phyloP scores from a whole-genome alignment of 2,888 invertebrate genomes.

The Luffia ferchaultella region DNA sequence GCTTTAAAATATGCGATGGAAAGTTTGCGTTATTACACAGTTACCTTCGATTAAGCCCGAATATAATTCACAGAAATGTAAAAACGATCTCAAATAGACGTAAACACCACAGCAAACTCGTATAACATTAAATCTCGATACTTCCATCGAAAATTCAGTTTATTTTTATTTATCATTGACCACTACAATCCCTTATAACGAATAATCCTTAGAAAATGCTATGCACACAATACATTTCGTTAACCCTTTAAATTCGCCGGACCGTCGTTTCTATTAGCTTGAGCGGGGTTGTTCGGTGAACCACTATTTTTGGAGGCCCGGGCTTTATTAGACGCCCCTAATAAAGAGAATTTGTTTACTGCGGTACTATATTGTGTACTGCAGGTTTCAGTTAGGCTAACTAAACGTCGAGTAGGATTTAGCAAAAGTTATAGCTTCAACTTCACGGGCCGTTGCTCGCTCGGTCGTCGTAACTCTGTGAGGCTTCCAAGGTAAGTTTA shows the following conservation, averaged over 20 bases:
- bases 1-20: too few relatives aligned
- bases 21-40: too few relatives aligned
- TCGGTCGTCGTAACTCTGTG: not conserved
- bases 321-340: constrained; percentile 39
- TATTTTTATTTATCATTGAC: too few relatives aligned
- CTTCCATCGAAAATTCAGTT: too few relatives aligned
- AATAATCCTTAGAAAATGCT: not conserved
- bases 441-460: not conserved
- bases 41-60: too few relatives aligned
- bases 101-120: too few relatives aligned
- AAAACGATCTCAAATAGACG: too few relatives aligned
- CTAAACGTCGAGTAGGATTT: not conserved
- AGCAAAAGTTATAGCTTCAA: not conserved
- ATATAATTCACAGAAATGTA: too few relatives aligned
- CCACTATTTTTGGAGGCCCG: constrained; percentile 39
- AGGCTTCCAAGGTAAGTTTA: not conserved
- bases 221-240: constrained; percentile 1
- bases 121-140: too few relatives aligned
- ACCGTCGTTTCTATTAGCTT: constrained; percentile 19
- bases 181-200: not conserved
- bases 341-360: constrained; percentile 41
- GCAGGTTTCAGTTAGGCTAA: not conserved
- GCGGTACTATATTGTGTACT: constrained; percentile 13
- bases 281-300: constrained; percentile 27
- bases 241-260: constrained; percentile 1